Base-by-base conservation (phyloP, 2,113 vertebrate species). In the Lycaon pictus region DNA sequence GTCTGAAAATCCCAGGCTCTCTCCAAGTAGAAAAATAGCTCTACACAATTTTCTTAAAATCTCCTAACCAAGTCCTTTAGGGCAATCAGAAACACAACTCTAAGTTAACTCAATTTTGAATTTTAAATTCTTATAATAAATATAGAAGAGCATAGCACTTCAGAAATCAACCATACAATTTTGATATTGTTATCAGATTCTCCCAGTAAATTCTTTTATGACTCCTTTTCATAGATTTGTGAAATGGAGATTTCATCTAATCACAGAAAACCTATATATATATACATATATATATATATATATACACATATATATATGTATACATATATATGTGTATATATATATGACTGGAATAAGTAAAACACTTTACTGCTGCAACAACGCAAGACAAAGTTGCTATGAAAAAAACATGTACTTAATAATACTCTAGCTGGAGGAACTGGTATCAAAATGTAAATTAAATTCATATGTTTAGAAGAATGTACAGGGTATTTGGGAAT, bases 161-260 rank as follows among this genome's bases (percentile, higher is more conserved):
- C 74, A 71, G 55, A 90, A 88, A 92, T 67, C 9, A 84, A 43
- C 3, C n/a, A 55, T 76, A 4, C 37, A 74, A 92, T 63, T 84
- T 88, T 95, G 43, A 80, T 4, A 82, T 23, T 90, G 16, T 16
- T 69, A 63, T 63, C 7, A 74, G 20, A 58, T 86, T 89, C 15
- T 81, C 51, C 29, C 32, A 25, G 2, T 4, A 93, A 27, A 43
- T 58, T 63, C 81, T 97, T 90, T 51, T 90, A 80, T 74, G 37
- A 15, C 10, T 37, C 86, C 16, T 80, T 88, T 85, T 80, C 58
- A 85, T 27, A 95, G n/a, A 19, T 71, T 88, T 92, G 5, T 87
- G 35, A 94, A 94, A 94, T 60, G 35, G 35, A 84, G 37, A 77
- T 85, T 74, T 90, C 84, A 82, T 93, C 5, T 92, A 7, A 93